Evolutionary conservation across 2,888 invertebrate genomes (phyloP), one percentile per base, ranked within the genome.

Genomic region (Epinotia demarniana): DNA sequence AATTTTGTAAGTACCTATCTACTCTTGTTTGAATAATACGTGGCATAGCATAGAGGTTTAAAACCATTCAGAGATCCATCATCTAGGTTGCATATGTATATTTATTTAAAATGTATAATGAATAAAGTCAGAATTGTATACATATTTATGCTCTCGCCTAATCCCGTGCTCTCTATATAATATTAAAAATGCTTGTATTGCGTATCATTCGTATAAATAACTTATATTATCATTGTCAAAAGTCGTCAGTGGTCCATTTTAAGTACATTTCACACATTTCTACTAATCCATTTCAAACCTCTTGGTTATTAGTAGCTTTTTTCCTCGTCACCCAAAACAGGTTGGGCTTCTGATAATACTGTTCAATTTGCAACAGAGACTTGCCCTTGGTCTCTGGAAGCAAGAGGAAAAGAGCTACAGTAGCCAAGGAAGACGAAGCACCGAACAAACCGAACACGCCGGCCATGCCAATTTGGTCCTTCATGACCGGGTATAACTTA

Each of bases 381-480:
- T 95, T 95, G 55, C 96, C 96, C 86, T 96, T 97, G 0, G 97
- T 97, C 89, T 97, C 97, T 12, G 97, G 97, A 57, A 97, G 89
- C 74, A 96, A 92, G 0, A 97, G 89, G 86, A 95, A 97, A 77
- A 97, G 90, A 68, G 96, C 96, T 2, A 96, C 70, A 0, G 96
- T 95, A 0, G 96, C 96, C 12, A 96, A 79, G 0, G 95, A 82
- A 1, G 97, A 95, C 0, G 96, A 94, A 0, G 90, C 87, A 0
- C 96, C 96, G 81, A 97, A 97, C n/a, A 96, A 89, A 27, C 95
- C 92, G 84, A 97, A 97, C 0, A 97, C 94, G 3, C 97, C 97
- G 1, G 95, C 90, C 83, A 96, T 95, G 16, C 96, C 96, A 93
- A 97, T 89, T 8, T 83, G 81, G 3, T 87, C 86, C 75, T 95